Base-by-base conservation (phyloP, 2,888 invertebrate genomes). In the Nasonovia ribisnigri region DNA sequence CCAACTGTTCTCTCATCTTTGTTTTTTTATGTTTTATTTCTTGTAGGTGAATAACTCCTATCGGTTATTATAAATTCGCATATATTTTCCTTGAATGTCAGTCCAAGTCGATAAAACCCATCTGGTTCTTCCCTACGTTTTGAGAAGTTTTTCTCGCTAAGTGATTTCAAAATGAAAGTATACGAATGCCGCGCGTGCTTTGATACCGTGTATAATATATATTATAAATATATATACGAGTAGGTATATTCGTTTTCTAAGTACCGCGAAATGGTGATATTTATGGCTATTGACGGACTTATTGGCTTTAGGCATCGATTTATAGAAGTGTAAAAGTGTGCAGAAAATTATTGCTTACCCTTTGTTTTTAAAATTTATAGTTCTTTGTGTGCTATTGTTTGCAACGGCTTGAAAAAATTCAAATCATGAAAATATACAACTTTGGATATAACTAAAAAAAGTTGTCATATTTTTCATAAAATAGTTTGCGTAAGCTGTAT, bases 61-160 rank as follows among this genome's bases (percentile, higher is more conserved):
- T 93, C 51, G 42, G 93, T 86, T 90, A 90, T 93, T 93, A 90
- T 93, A 90, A 93, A 86, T 93, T 93, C 93, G 48, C 90, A 93
- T 93, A 93, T 67, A 93, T 90, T 86, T 60, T 90, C n/a, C 46
- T 57, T 29, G 89, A 90, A 90, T 84, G 42, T 48, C 42, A 54
- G 93, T 60, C 57, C 29, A 48, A 93, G 93, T 93, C 93, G 48
- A 93, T 93, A 93, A 93, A 93, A 93, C 43, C 93, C 93, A 93
- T 93, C 93, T 93, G 93, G 84, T 93, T 86, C 93, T 90, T 60
- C 86, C 89, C 93, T 51, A 67, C 92, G 77, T 88, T 88, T 77
- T 42, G 20, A 29, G n/a, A 93, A 93, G 86, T 93, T 93, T 93
- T 93, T 48, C 60, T 88, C 10, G 60, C 60, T 93, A 90, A 90